Evolutionary conservation across 2,888 invertebrate genomes (phyloP), one percentile per base, ranked within the genome.

Genomic region (Biston stratarius): DNA sequence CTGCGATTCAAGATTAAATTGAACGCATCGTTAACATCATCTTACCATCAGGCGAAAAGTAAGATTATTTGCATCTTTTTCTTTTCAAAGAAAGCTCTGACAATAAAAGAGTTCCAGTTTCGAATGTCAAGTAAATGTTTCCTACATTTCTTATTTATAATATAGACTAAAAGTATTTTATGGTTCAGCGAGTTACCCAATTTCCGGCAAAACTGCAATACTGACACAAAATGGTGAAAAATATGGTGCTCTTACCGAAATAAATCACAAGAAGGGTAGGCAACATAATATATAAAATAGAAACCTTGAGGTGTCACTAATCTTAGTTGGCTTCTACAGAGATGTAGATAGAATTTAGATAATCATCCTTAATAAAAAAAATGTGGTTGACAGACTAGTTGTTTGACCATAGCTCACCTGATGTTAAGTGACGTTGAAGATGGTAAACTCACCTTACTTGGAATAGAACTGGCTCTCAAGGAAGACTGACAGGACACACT

Each of bases 231-330:
- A 10, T 60, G 42, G 14, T 69, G 62, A 63, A 67, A 69, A 67
- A 66, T 67, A 70, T 63, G 62, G 47, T 61, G 38, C 57, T 57
- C 51, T 64, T 55, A 40, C 15, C 66, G 64, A 9, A 65, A 72
- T 72, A 69, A 72, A 74, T 63, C 72, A 57, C 61, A 65, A 67
- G 67, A 67, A 65, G 69, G 70, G 66, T 69, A 58, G 67, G 58
- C 61, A 56, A 71, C 64, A 69, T 74, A 70, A 74, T 76, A 75
- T 73, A 77, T 74, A 65, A 70, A 72, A 74, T 68, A 72, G 66
- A 64, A 74, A 61, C 70, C 72, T 64, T 74, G 67, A 75, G 74
- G 73, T 67, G 74, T 75, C 74, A 71, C 73, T 71, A 70, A 74
- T 62, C 67, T 60, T 57, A 44, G 33, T 33, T 33, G 9, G 10